phyloP scores from a whole-genome alignment of 2,113 vertebrate genomes.

The Arvicanthis niloticus region DNA sequence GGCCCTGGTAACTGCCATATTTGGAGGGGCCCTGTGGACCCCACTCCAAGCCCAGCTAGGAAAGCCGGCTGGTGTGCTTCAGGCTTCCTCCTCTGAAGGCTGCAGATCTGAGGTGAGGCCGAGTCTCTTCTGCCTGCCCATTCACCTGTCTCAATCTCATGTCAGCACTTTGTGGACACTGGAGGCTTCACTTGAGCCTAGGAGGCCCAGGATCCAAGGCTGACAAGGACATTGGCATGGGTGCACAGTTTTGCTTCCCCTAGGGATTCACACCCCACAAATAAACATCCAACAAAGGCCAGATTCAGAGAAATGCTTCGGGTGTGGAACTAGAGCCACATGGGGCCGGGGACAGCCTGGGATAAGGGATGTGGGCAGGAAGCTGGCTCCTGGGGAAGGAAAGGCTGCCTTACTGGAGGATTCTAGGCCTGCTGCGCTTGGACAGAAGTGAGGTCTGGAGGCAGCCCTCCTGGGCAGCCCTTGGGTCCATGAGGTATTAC shows the following conservation, averaged over 20 bases:
- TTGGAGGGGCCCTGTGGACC: not conserved
- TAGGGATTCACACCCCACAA: constrained; percentile 26
- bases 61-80: fast-evolving
- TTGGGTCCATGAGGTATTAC: not conserved
- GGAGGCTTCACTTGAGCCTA: fast-evolving
- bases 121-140: not conserved
- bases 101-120: fast-evolving
- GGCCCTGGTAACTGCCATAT: not conserved
- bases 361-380: not conserved
- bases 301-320: constrained; percentile 52
- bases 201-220: not conserved
- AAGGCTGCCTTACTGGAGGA: not conserved
- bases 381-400: not conserved
- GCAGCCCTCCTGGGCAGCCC: not conserved
- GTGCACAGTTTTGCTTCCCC: not conserved
- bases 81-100: not conserved
- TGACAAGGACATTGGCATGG: not conserved
- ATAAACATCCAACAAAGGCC: constrained; percentile 56
- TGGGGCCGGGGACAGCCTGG: not conserved
- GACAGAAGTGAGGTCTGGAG: not conserved
- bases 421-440: not conserved
- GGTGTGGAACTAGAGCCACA: constrained; percentile 32
- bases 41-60: not conserved
- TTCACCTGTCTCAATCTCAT: not conserved
- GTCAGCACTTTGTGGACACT: not conserved